Percentiles rank a stretch among this genome's conserved stretches.
Evolutionary conservation across 1,140 invertebrate species (phyloP).

Genomic region (Euura saliciscinereae): DNA sequence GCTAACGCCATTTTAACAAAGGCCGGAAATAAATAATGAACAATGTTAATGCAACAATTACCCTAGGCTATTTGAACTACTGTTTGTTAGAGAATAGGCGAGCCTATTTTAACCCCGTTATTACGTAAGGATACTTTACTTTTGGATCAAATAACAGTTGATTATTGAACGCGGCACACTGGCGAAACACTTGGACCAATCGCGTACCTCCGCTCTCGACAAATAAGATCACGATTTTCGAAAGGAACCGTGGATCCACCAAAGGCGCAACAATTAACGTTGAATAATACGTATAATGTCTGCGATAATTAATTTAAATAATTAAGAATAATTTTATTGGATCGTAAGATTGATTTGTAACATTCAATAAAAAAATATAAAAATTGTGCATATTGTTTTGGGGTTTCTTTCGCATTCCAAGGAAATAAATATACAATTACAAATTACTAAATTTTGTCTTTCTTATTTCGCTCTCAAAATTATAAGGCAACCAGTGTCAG

Average conservation of each 20-base stretch:
- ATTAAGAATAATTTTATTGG: too few relatives aligned
- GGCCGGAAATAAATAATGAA: conserved; percentile 1
- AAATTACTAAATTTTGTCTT: too few relatives aligned
- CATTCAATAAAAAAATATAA: too few relatives aligned
- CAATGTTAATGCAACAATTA: neutral
- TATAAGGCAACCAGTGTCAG: too few relatives aligned
- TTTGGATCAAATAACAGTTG: conserved; percentile 1
- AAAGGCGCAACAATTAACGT: neutral
- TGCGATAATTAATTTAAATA: neutral
- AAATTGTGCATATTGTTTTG: too few relatives aligned
- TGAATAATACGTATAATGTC: neutral
- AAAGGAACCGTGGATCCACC: neutral
- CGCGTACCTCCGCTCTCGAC: neutral
- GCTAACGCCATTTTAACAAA: conserved; percentile 53
- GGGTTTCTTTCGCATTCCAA: too few relatives aligned
- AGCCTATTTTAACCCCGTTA: neutral
- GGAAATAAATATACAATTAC: too few relatives aligned
- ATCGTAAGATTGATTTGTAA: too few relatives aligned
- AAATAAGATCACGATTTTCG: neutral
- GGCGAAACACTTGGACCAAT: neutral
- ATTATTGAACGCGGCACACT: neutral
- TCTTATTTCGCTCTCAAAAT: too few relatives aligned
- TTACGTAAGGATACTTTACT: conserved; percentile 1
- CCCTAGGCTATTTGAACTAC: neutral
- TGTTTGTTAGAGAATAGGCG: neutral